Evolutionary conservation across 2,888 invertebrate species (phyloP).

Genomic region (Meganola albula): DNA sequence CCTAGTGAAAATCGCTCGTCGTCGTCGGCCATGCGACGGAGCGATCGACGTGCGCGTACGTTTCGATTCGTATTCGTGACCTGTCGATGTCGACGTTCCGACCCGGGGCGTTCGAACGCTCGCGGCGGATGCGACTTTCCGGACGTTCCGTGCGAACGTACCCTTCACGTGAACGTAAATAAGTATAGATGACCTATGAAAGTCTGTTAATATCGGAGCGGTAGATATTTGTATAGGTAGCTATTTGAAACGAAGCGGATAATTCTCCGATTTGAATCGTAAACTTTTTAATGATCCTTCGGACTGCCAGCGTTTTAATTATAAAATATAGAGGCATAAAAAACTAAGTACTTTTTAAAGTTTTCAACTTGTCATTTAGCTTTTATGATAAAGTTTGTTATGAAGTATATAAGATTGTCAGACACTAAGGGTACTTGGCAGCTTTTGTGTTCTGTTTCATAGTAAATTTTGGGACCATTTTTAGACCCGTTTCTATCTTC

Average conservation of each 20-base stretch:
- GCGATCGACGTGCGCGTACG: conserved; percentile 4
- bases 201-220: conserved; percentile 62
- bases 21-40: no score
- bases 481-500: conserved; percentile 45
- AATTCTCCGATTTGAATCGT: conserved; percentile 38
- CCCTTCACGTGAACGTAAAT: conserved; percentile 61
- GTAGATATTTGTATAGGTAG: conserved; percentile 71
- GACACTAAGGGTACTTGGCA: conserved; percentile 41
- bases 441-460: conserved; percentile 67
- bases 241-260: conserved; percentile 41
- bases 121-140: conserved; percentile 17
- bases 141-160: conserved; percentile 36
- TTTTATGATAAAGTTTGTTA: conserved; percentile 55
- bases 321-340: conserved; percentile 16
- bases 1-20: no score
- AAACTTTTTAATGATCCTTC: conserved; percentile 45
- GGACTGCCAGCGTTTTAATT: conserved; percentile 42
- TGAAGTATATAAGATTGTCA: conserved; percentile 34
- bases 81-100: conserved; percentile 39
- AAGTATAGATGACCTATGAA: conserved; percentile 46
- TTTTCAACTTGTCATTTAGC: conserved; percentile 50
- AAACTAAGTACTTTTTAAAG: conserved; percentile 28
- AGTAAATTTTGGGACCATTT: conserved; percentile 75
- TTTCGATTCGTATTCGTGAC: conserved; percentile 31
- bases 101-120: conserved; percentile 20